phyloP scores from a whole-genome alignment of 2,797 vertebrate genomes.

The Pipistrellus nathusii region DNA sequence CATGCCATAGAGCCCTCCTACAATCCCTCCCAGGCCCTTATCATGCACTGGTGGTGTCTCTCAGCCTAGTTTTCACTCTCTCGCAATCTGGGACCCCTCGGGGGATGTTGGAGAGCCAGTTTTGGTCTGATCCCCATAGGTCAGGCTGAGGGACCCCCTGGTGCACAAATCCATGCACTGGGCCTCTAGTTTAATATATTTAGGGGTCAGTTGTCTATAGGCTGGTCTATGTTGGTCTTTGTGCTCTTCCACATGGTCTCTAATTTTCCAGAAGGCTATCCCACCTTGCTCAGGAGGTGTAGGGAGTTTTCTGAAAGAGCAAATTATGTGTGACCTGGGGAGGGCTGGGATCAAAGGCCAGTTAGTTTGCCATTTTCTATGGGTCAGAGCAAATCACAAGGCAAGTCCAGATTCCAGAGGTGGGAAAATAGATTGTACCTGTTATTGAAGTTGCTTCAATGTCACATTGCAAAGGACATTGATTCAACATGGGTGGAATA shows the following conservation, averaged over 20 bases:
- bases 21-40: no score
- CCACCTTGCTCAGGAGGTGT: not conserved
- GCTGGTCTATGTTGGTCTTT: not conserved
- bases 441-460: not conserved
- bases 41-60: no score
- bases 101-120: no score
- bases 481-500: not conserved
- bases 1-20: no score
- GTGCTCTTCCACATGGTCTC: not conserved
- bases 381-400: not conserved
- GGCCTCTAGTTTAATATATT: not conserved
- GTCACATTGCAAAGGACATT: not conserved
- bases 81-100: fast-evolving
- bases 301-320: not conserved
- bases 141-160: no score
- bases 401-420: not conserved
- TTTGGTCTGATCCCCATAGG: no score
- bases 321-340: not conserved
- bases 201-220: not conserved
- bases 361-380: not conserved
- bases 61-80: no score
- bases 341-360: not conserved
- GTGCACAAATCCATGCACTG: no score
- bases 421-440: not conserved
- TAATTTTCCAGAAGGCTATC: not conserved